Evolutionary conservation across 2,797 vertebrate species (phyloP).

Genomic region (Xenopus petersii): DNA sequence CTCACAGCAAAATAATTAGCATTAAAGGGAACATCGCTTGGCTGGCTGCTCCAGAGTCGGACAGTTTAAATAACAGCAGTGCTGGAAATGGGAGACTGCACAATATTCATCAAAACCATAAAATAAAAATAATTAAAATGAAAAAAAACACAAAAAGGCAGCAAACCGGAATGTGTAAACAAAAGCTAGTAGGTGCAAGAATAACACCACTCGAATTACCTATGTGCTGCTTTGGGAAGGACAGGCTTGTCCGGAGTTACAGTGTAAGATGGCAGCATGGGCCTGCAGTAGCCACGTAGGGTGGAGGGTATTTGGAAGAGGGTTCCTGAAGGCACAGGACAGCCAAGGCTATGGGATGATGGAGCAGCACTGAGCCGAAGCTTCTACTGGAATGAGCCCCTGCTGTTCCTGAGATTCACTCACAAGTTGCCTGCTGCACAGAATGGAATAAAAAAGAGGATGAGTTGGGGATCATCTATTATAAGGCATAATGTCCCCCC

Average conservation of each 20-base stretch:
- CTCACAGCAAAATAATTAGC: too few relatives aligned
- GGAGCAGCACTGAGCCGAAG: background rate
- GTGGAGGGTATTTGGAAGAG: too few relatives aligned
- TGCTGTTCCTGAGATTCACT: background rate
- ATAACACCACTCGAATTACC: background rate
- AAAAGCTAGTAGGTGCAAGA: conserved; percentile 58
- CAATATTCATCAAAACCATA: conserved; percentile 56
- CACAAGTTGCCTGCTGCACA: conserved; percentile 12
- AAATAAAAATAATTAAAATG: conserved; percentile 37
- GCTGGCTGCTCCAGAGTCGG: too few relatives aligned
- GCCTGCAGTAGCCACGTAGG: background rate
- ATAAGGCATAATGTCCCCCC: background rate
- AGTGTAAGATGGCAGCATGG: background rate
- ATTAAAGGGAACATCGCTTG: too few relatives aligned
- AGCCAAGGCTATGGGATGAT: background rate
- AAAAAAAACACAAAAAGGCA: conserved; percentile 55
- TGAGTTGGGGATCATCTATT: background rate
- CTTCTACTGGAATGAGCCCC: background rate
- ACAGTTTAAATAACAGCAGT: too few relatives aligned
- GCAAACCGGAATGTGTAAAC: conserved; percentile 71
- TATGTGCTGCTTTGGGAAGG: background rate
- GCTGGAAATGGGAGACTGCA: too few relatives aligned
- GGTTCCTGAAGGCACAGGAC: too few relatives aligned
- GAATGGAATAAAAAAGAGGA: background rate
- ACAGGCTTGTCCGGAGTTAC: background rate